Evolutionary conservation across 2,888 invertebrate genomes (phyloP).

Genomic region (Agrochola lychnidis): DNA sequence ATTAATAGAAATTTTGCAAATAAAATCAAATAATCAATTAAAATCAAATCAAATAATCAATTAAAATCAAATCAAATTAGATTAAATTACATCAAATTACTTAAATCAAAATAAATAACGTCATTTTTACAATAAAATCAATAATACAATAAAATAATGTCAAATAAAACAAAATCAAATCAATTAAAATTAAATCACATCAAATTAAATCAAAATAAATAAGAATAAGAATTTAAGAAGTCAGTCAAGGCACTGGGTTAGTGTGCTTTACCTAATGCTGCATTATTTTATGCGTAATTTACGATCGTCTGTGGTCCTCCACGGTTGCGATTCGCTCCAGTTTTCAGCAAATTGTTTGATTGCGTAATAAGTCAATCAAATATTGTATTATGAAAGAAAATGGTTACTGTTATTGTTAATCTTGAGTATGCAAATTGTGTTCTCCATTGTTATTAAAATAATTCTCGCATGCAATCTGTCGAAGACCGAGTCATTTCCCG

Average conservation of each 20-base stretch:
- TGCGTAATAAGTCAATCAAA: slow-evolving; percentile 52
- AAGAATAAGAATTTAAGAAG: no score
- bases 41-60: no score
- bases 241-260: slow-evolving; percentile 46
- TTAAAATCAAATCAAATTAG: no score
- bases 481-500: background rate
- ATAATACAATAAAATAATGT: no score
- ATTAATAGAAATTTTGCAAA: no score
- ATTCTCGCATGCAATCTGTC: background rate
- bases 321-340: slow-evolving; percentile 40
- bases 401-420: slow-evolving; percentile 18
- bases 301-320: slow-evolving; percentile 41
- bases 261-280: slow-evolving; percentile 32
- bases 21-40: no score
- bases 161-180: no score
- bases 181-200: no score
- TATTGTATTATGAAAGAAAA: slow-evolving; percentile 30
- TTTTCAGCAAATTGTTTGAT: slow-evolving; percentile 55
- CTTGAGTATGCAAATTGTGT: slow-evolving; percentile 7
- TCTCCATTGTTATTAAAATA: background rate
- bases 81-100: no score
- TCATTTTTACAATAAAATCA: no score
- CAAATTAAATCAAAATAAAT: no score
- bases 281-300: slow-evolving; percentile 64
- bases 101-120: no score